Percentiles rank a stretch among this genome's conserved stretches.
phyloP scores from a whole-genome alignment of 2,797 vertebrate species.

The Cyprinodon diabolis region DNA sequence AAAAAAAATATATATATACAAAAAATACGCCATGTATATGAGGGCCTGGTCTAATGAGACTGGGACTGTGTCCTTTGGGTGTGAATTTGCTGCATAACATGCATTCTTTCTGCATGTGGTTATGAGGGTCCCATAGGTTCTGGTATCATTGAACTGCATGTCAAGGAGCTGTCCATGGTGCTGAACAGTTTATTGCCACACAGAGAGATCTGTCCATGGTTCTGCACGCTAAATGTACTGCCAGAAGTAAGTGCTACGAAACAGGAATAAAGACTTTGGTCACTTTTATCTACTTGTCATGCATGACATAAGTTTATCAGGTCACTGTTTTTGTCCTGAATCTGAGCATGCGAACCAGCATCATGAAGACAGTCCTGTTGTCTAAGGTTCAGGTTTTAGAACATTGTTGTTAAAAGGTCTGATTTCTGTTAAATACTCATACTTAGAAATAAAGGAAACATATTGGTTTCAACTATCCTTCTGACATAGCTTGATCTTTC shows the following conservation, averaged over 20 bases:
- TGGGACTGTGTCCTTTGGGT: constrained; percentile 9
- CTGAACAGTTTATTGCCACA: constrained; percentile 33
- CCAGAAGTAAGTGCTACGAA: not conserved
- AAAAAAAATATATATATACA: not conserved
- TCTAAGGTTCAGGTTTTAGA: constrained; percentile 12
- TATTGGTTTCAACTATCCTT: constrained; percentile 45
- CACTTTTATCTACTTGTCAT: constrained; percentile 16
- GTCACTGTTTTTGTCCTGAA: constrained; percentile 20
- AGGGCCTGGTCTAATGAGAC: constrained; percentile 29
- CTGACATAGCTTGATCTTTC: constrained; percentile 34
- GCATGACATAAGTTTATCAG: constrained; percentile 16
- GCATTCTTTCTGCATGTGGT: constrained; percentile 21
- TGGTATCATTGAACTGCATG: constrained; percentile 1
- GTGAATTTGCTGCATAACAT: constrained; percentile 20
- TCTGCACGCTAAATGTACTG: constrained; percentile 3
- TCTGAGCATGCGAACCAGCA: not conserved
- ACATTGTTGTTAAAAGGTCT: constrained; percentile 20
- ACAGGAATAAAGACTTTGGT: constrained; percentile 9
- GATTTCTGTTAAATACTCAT: constrained; percentile 32
- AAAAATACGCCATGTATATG: not conserved
- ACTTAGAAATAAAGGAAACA: constrained; percentile 26
- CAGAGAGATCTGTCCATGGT: constrained; percentile 51
- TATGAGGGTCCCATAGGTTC: constrained; percentile 35
- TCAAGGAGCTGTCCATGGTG: constrained; percentile 51
- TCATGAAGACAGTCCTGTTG: constrained; percentile 10